Base-by-base conservation (phyloP, 92 coral and sea anemone species). In the Epizoanthus scotinus region DNA sequence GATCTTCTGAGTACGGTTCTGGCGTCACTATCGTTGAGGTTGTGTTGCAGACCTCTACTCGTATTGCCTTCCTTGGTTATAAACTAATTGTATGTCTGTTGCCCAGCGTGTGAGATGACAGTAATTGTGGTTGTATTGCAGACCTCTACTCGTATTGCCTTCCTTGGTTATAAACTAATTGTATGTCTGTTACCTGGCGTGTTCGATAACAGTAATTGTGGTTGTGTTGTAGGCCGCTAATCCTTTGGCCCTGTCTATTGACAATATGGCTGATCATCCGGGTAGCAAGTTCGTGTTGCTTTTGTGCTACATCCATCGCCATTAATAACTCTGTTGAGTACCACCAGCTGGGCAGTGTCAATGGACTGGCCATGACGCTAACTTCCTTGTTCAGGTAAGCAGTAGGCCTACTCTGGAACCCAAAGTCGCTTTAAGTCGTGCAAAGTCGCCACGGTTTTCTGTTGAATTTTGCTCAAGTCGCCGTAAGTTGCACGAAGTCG, bases 311-410 rank as follows among this genome's bases (percentile, higher is more conserved):
- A 12, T 89, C 86, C 34, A 44, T 94, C 44, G 21, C 90, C 68
- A 78, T 92, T 8, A 92, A 92, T 61, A 94, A 94, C 70, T 89
- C 97, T 2, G 97, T 94, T 15, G 20, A 83, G 14, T 58, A 31
- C 36, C 85, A 86, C 15, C 86, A 85, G 10, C 71, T 92, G 24
- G 91, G 91, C 9, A 84, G 90, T 63, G 89, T 88, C 17, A 92
- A 94, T 77, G 98, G 98, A 17, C 85, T 94, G 17, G 90, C 91
- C 5, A 63, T 92, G 85, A 61, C 91, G 26, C 47, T 84, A 9
- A 31, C 84, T 1, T 89, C 94, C 55, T 19, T 84, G 40, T 61
- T 81, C 74, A 94, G 96, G 98, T 94, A 85, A 20, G 66, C 38
- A 50, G 42, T 12, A 55, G n/a, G n/a, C n/a, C n/a, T n/a, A n/a